phyloP scores from a whole-genome alignment of 2,888 invertebrate species.

The Tiphia femorata region DNA sequence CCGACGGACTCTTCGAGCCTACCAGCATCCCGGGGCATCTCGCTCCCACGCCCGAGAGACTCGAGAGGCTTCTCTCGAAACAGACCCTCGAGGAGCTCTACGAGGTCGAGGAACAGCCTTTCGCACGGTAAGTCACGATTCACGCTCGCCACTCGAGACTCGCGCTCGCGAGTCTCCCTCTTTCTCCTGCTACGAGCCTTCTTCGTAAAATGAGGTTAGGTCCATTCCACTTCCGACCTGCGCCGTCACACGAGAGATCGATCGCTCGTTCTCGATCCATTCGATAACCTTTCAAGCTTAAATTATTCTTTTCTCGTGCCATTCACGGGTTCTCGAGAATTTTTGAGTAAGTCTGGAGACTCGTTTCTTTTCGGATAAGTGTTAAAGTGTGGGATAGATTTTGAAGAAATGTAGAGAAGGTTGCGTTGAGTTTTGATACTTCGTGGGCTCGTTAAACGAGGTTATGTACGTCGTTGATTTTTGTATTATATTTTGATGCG shows the following conservation, averaged over 20 bases:
- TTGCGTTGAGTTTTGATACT: too few species aligned
- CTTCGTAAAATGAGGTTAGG: conserved; percentile 28
- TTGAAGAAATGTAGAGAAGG: too few species aligned
- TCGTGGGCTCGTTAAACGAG: too few species aligned
- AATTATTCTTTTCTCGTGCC: neutral
- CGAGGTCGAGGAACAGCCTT: conserved; percentile 68
- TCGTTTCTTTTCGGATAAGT: too few species aligned
- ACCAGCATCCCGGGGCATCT: conserved; percentile 68
- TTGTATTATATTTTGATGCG: too few species aligned
- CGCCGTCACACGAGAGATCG: neutral
- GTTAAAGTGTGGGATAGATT: too few species aligned
- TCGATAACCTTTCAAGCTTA: neutral
- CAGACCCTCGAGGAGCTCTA: conserved; percentile 67
- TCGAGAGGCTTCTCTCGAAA: conserved; percentile 67
- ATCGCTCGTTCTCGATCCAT: too few species aligned
- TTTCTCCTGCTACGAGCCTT: conserved; percentile 2
- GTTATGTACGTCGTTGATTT: too few species aligned
- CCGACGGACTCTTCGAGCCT: conserved; percentile 65
- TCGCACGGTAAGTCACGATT: conserved; percentile 61
- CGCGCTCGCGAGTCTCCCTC: conserved; percentile 4
- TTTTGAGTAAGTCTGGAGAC: too few species aligned
- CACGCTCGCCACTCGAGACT: conserved; percentile 1
- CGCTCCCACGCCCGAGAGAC: conserved; percentile 67
- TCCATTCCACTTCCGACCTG: neutral
- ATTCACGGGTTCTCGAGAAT: too few species aligned